phyloP scores from a whole-genome alignment of 2,797 vertebrate genomes.

The Scyliorhinus canicula region DNA sequence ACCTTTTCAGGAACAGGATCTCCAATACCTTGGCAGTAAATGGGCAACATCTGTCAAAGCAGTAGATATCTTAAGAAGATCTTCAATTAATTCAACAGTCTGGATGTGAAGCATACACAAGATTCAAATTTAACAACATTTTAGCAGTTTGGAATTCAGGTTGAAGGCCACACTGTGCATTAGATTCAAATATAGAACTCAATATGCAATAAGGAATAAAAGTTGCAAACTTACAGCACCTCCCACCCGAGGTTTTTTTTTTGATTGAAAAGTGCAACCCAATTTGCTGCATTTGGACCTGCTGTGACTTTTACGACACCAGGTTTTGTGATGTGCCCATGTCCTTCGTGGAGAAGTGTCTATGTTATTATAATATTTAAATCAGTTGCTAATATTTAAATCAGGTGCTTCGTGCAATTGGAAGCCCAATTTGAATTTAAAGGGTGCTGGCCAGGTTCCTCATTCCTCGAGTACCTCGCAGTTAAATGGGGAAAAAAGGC shows the following conservation, averaged over 20 bases:
- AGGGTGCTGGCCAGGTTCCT: not conserved
- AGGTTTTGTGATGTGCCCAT: not conserved
- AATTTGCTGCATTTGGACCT: not conserved
- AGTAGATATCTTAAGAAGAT: conserved; percentile 51
- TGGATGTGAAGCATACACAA: not conserved
- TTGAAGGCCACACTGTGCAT: not conserved
- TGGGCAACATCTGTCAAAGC: conserved; percentile 53
- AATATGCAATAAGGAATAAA: not conserved
- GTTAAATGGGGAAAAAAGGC: not conserved
- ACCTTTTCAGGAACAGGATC: conserved; percentile 55
- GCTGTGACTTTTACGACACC: not conserved
- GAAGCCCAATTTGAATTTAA: not conserved
- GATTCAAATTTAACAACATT: not conserved
- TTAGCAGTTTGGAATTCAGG: not conserved
- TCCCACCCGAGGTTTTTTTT: not conserved
- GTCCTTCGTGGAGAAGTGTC: not conserved
- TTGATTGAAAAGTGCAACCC: not conserved
- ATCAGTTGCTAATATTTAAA: not conserved
- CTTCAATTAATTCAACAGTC: conserved; percentile 40
- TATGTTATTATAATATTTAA: not conserved
- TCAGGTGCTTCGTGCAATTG: not conserved
- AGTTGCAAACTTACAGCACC: too few relatives aligned
- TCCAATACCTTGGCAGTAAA: conserved; percentile 50
- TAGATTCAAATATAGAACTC: not conserved
- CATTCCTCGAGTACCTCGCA: not conserved